Conservation (phyloP, 2,113 vertebrate genomes). For the Callionymus lyra region DNA sequence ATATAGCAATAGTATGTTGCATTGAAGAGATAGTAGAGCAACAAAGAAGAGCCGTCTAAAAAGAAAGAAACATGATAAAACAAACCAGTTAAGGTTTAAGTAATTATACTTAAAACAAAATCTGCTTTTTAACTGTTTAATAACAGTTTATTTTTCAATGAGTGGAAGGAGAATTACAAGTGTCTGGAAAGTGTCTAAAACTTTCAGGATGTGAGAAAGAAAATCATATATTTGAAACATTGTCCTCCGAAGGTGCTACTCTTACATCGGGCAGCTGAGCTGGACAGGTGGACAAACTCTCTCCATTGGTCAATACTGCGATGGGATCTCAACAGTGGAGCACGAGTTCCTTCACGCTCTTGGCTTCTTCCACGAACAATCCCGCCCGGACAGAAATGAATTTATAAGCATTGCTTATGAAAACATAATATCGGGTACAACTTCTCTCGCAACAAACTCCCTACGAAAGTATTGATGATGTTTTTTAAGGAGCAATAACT, state of each 20-base stretch:
- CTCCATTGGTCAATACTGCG: conserved; percentile 72
- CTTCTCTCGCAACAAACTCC: not conserved
- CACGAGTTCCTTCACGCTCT: conserved; percentile 81
- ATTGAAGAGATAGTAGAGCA: too few species aligned
- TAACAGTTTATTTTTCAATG: too few species aligned
- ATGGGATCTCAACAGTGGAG: conserved; percentile 52
- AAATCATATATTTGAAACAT: not conserved
- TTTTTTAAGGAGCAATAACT: not conserved
- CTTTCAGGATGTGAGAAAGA: not conserved
- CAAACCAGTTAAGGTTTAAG: too few species aligned
- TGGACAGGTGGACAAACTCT: conserved; percentile 48
- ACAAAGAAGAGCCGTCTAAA: too few species aligned
- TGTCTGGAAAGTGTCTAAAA: too few species aligned
- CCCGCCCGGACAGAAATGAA: conserved; percentile 74
- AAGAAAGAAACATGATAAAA: too few species aligned
- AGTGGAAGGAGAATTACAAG: too few species aligned
- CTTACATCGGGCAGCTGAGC: conserved; percentile 34
- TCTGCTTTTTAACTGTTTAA: not conserved
- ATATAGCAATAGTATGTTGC: too few species aligned
- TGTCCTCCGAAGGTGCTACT: conserved; percentile 69
- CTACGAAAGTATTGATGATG: not conserved
- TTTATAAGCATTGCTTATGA: conserved; percentile 66
- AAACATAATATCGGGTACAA: conserved; percentile 65
- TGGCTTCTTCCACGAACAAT: conserved; percentile 83
- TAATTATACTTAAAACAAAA: not conserved